phyloP scores from a whole-genome alignment of 2,888 invertebrate genomes.

The Aphidius colemani region DNA sequence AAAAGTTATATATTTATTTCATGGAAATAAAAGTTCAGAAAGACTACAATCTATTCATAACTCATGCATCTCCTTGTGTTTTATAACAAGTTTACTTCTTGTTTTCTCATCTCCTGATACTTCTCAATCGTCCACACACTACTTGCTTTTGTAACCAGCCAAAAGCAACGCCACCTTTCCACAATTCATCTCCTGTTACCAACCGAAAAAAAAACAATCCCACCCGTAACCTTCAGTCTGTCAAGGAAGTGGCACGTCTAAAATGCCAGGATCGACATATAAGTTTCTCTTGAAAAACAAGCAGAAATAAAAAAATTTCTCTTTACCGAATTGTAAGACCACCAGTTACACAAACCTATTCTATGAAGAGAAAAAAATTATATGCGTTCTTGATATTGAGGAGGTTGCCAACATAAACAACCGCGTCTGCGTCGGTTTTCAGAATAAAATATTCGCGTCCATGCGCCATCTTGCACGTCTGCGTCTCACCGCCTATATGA shows the following conservation, averaged over 20 bases:
- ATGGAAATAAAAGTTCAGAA: too few relatives aligned
- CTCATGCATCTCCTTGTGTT: too few relatives aligned
- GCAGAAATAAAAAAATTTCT: not conserved
- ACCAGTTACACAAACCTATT: conserved; percentile 9
- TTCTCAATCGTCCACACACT: too few relatives aligned
- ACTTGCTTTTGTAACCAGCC: too few relatives aligned
- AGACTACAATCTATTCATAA: too few relatives aligned
- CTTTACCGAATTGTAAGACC: not conserved
- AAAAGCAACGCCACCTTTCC: too few relatives aligned
- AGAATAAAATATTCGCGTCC: conserved; percentile 7
- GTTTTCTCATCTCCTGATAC: too few relatives aligned
- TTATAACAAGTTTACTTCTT: too few relatives aligned
- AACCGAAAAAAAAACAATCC: not conserved
- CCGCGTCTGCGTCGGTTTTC: conserved; percentile 43
- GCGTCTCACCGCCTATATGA: conserved; percentile 55
- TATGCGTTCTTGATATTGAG: conserved; percentile 14
- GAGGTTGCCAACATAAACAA: conserved; percentile 33
- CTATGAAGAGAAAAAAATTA: conserved; percentile 3
- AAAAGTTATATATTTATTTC: too few relatives aligned
- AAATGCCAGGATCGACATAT: not conserved
- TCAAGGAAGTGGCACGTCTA: too few relatives aligned
- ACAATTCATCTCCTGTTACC: too few relatives aligned
- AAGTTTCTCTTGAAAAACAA: not conserved
- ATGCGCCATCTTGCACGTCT: conserved; percentile 59
- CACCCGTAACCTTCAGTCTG: not conserved